Conservation (phyloP, 2,113 vertebrate species). For the Noturus placidus region DNA sequence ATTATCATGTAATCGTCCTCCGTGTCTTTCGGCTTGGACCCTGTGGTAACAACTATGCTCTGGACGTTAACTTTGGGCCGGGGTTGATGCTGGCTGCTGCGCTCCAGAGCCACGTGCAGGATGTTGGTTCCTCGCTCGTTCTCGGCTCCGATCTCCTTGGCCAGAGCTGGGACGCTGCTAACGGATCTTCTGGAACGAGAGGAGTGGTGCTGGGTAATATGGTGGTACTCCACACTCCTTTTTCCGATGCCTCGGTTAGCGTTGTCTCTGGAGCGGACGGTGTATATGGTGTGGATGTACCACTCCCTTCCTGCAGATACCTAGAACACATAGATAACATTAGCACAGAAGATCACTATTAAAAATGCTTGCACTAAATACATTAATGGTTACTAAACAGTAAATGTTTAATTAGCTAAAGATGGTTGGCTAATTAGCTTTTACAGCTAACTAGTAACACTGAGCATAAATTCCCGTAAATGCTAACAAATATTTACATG, state of each 20-base stretch:
- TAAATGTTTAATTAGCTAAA: too few species aligned
- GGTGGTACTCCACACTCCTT: constrained; percentile 83
- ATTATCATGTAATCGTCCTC: constrained; percentile 65
- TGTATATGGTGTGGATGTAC: constrained; percentile 65
- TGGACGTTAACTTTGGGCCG: constrained; percentile 60
- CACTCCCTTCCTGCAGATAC: constrained; percentile 62
- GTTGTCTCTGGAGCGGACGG: constrained; percentile 55
- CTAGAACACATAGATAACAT: constrained; percentile 44
- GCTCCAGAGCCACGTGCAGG: constrained; percentile 84
- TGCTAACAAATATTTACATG: background rate
- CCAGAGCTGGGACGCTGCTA: constrained; percentile 59
- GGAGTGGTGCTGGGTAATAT: constrained; percentile 55
- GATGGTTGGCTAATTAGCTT: background rate
- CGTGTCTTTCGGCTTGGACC: constrained; percentile 63
- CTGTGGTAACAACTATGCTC: constrained; percentile 68
- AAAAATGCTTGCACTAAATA: background rate
- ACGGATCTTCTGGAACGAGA: constrained; percentile 70
- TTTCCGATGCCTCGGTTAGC: constrained; percentile 75
- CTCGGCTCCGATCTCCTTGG: constrained; percentile 77
- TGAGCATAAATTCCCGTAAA: background rate
- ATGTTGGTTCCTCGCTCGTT: constrained; percentile 90
- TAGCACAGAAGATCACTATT: background rate
- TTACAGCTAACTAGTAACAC: background rate
- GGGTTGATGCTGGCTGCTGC: constrained; percentile 61
- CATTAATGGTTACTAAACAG: too few species aligned